Conservation (phyloP, 2,797 vertebrate species). For the Thaleichthys pacificus region DNA sequence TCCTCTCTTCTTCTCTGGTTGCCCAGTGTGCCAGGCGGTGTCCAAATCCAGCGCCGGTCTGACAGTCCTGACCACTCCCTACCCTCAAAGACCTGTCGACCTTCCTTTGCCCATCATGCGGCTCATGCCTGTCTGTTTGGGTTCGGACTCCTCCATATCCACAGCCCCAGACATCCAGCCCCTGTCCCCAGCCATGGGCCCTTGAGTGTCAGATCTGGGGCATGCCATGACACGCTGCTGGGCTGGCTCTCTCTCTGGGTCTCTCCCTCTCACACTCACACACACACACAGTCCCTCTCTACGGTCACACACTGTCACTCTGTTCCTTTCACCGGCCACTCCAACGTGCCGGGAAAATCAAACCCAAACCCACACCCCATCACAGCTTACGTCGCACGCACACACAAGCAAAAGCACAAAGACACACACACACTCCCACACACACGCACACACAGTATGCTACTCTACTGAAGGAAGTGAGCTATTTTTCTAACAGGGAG, state of each 20-base stretch:
- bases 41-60: conserved; percentile 26
- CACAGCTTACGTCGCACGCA: conserved; percentile 21
- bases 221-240: conserved; percentile 55
- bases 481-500: conserved; percentile 47
- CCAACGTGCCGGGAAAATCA: conserved; percentile 76
- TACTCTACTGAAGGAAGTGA: conserved; percentile 51
- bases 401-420: conserved; percentile 33
- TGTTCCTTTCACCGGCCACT: conserved; percentile 64
- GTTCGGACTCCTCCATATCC: neutral
- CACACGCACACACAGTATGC: conserved; percentile 38
- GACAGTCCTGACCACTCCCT: conserved; percentile 31
- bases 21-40: neutral
- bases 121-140: conserved; percentile 11
- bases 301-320: conserved; percentile 64
- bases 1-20: conserved; percentile 14
- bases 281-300: conserved; percentile 50
- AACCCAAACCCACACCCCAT: conserved; percentile 31
- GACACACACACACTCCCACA: conserved; percentile 37
- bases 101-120: conserved; percentile 16
- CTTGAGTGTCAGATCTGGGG: conserved; percentile 61
- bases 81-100: conserved; percentile 27
- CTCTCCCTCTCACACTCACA: neutral
- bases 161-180: conserved; percentile 33
- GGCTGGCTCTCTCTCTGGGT: conserved; percentile 50
- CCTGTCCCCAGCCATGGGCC: conserved; percentile 40